phyloP scores from a whole-genome alignment of 2,797 vertebrate species.

The Phataginus tetradactyla region DNA sequence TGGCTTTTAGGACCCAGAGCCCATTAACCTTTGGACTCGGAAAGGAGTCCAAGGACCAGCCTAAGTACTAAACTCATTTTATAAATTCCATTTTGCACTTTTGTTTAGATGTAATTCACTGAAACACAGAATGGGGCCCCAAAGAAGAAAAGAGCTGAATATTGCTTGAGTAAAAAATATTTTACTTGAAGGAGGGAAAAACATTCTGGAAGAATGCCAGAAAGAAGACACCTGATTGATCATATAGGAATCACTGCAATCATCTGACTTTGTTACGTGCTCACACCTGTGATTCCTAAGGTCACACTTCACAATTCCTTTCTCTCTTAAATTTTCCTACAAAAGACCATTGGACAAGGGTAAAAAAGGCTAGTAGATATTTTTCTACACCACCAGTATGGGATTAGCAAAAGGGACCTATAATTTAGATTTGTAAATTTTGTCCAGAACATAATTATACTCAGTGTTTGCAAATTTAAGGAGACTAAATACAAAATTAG shows the following conservation, averaged over 20 bases:
- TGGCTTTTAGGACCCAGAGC: background rate
- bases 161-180: background rate
- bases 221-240: background rate
- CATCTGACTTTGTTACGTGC: background rate
- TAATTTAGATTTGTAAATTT: background rate
- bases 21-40: background rate
- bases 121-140: background rate
- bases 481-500: background rate
- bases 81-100: background rate
- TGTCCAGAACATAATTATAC: background rate
- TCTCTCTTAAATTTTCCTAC: background rate
- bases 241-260: background rate
- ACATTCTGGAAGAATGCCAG: background rate
- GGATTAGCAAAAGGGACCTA: background rate
- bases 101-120: background rate
- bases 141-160: background rate
- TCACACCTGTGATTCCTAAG: background rate
- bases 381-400: background rate
- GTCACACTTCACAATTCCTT: background rate
- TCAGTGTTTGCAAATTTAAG: background rate
- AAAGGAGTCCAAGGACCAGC: background rate
- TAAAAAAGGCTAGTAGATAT: background rate
- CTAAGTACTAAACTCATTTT: background rate
- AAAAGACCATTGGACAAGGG: background rate
- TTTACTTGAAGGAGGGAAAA: background rate